Evolutionary conservation across 1,140 invertebrate genomes (phyloP), one percentile per base, ranked within the genome.

Genomic region (Kradibia gibbosae): DNA sequence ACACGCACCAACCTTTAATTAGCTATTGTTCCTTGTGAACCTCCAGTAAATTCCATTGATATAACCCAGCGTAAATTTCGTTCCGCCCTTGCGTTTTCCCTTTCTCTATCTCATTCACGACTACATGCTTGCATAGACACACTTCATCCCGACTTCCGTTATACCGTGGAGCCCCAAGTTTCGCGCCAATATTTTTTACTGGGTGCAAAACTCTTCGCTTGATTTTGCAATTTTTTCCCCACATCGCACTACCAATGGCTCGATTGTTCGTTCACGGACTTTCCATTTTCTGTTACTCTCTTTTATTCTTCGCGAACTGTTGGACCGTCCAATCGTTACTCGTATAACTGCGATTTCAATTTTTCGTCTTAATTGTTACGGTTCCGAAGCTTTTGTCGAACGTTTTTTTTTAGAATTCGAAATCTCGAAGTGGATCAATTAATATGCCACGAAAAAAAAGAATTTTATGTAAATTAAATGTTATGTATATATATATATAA

Each of bases 1-100:
- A 73, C 53, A 57, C 67, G 78, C 45, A 34, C 36, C 36, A 1
- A 57, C 13, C 76, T 78, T 78, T 78, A 78, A 70, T 78, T 78
- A 78, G 39, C 70, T 50, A 73, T 80, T 80, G 70, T 80, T 73
- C 31, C 39, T 20, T 45, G 28, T 5, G 17, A 5, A 17, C 3
- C 17, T 45, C 42, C 42, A 10, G 22, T 78, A 70, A 78, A 78
- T 78, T 79, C 50, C 50, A 42, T 7, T 42, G 39, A 39, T 70
- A 45, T 42, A 42, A 42, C 10, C 67, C 20, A 42, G 17, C 20
- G 20, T 62, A 62, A 76, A 62, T 57, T 60, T 13, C 15, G 7
- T 17, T 36, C 22, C 13, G 20, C 11, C 7, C 55, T 42, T 36
- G 45, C 17, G 20, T 34, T 39, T 57, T 75, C 11, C 36, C 8